Evolutionary conservation across 2,113 vertebrate genomes (phyloP), one percentile per base, ranked within the genome.

Genomic region (Lutjanus erythropterus): DNA sequence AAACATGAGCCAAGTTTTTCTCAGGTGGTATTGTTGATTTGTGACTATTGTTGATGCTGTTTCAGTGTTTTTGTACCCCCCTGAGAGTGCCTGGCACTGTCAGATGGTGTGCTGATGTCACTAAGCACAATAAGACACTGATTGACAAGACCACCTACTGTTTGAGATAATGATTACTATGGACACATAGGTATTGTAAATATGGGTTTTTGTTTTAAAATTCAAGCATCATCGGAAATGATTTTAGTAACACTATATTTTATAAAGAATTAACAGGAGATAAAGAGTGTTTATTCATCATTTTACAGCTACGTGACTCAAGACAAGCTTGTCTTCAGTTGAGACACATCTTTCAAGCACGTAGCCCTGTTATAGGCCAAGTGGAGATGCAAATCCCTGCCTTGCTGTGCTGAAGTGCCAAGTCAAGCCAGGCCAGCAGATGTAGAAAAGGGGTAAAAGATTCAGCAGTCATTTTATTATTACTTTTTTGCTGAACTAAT

Each of bases 111-210:
- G 25, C 59, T 61, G 66, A 67, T 58, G 71, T 84, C 66, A 72
- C 64, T 10, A 35, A 64, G 47, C 14, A 3, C 70, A 78, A 65
- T 46, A 21, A 52, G 72, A 60, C 55, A 41, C n/a, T 78, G 65
- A 78, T 55, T 80, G 82, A 77, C 76, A 76, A 59, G 72, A 74
- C 70, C 72, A 14, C 67, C 64, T 60, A 46, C 64, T 47, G 27
- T 46, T 35, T n/a, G 56, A 80, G 35, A 56, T 66, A 19, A 50
- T 72, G 11, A 68, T 50, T 46, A 27, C n/a, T n/a, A 49, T 18
- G 18, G 31, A 35, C 52, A 50, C n/a, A n/a, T n/a, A 35, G 60
- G 67, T 66, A 69, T 73, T 80, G 27, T 59, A 70, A 72, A 37
- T 27, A 19, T 14, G 3, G 19, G 35, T 49, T 35, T 62, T 33